Percentiles rank a stretch among this genome's conserved stretches.
Evolutionary conservation across 2,113 vertebrate genomes (phyloP).

Genomic region (Rhinogobius similis): DNA sequence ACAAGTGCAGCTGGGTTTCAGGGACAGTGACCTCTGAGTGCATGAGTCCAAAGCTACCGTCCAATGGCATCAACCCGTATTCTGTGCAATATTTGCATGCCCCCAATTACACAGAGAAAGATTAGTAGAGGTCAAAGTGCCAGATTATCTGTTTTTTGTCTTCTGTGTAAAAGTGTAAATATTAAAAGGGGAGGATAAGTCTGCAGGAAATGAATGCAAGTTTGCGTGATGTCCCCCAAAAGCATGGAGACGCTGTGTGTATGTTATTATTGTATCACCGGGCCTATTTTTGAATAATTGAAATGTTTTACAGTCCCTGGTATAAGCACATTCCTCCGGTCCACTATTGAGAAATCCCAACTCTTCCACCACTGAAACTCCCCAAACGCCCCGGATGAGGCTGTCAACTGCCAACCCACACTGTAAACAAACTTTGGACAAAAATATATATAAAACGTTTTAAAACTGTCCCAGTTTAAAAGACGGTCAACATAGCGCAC

Average conservation of each 20-base stretch:
- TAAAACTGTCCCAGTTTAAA: no score
- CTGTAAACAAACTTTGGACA: conserved; percentile 57
- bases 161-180: conserved; percentile 4
- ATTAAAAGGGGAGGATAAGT: conserved; percentile 11
- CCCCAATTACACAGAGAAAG: conserved; percentile 53
- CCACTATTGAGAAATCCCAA: no score
- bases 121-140: conserved; percentile 70
- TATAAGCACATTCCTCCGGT: conserved; percentile 71
- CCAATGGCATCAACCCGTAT: conserved; percentile 50
- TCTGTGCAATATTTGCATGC: conserved; percentile 67
- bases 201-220: no score
- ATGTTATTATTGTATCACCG: not conserved
- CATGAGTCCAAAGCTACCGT: conserved; percentile 44
- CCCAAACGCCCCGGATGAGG: conserved; percentile 53
- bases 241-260: no score
- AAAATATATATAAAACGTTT: not conserved
- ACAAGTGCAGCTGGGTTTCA: conserved; percentile 51
- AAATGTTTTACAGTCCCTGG: conserved; percentile 70
- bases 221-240: no score
- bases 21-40: conserved; percentile 43
- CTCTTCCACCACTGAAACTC: conserved; percentile 42
- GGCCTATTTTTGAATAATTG: conserved; percentile 53
- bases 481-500: not conserved
- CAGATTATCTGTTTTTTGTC: conserved; percentile 48
- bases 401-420: conserved; percentile 57